Percentiles rank a stretch among this genome's conserved stretches.
phyloP scores from a whole-genome alignment of 92 coral and sea anemone genomes.

The Montipora capitata region DNA sequence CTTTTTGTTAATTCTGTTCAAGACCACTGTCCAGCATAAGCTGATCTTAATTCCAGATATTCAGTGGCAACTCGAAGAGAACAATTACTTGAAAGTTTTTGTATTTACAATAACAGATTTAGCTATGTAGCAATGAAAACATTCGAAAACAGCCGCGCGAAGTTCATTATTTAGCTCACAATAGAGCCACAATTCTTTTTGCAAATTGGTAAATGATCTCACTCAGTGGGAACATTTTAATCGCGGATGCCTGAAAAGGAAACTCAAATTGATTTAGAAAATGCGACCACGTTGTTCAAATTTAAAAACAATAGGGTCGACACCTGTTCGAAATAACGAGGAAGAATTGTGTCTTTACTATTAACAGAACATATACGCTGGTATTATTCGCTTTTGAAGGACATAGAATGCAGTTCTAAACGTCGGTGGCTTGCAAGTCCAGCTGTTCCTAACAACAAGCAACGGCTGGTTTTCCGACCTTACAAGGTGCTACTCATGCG shows the following conservation, averaged over 20 bases:
- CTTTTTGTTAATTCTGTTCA: not conserved
- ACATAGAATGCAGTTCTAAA: slow-evolving; percentile 10
- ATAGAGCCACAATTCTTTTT: not conserved
- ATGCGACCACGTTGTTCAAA: slow-evolving; percentile 47
- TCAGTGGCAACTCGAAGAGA: too few species aligned
- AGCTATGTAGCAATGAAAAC: too few species aligned
- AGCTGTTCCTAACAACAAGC: slow-evolving; percentile 1
- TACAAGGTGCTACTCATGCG: not conserved
- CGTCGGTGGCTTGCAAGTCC: not conserved
- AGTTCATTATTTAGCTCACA: not conserved
- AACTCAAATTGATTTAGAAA: slow-evolving; percentile 21
- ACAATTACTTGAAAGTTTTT: too few species aligned
- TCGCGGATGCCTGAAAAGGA: slow-evolving; percentile 4
- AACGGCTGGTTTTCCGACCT: too few species aligned
- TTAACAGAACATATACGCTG: slow-evolving; percentile 22
- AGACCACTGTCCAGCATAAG: not conserved
- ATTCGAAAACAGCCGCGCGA: not conserved
- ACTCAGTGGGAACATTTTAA: not conserved
- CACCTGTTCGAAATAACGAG: slow-evolving; percentile 39
- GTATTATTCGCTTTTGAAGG: slow-evolving; percentile 22
- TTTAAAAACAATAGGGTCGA: slow-evolving; percentile 5
- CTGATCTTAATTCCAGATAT: not conserved
- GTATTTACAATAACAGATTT: too few species aligned
- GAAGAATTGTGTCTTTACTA: slow-evolving; percentile 27
- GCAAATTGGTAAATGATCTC: not conserved